phyloP scores from a whole-genome alignment of 2,888 invertebrate genomes.

The Lochmaea crataegi region DNA sequence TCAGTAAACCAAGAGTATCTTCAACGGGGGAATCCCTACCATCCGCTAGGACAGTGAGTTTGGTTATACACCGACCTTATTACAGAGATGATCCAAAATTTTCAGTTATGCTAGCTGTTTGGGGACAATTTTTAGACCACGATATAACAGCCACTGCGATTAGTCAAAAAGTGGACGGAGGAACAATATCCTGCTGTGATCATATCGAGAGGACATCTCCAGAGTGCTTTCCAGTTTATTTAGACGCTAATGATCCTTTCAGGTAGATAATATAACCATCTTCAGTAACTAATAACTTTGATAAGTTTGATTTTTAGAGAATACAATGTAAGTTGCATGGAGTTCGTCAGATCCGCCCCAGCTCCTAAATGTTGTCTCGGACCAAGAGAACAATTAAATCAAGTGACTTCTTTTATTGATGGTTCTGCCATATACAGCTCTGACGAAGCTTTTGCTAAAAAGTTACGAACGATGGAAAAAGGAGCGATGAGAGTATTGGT shows the following conservation, averaged over 20 bases:
- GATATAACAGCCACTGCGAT: constrained; percentile 88
- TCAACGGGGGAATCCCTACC: constrained; percentile 71
- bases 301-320: constrained; percentile 55
- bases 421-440: constrained; percentile 86
- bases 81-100: constrained; percentile 80
- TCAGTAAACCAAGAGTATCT: constrained; percentile 73
- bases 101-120: constrained; percentile 87
- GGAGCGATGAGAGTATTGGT: constrained; percentile 76
- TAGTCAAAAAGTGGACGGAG: constrained; percentile 78
- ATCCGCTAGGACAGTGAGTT: constrained; percentile 80
- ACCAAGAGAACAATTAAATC: constrained; percentile 86
- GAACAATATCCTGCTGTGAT: constrained; percentile 78
- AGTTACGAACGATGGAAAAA: constrained; percentile 67
- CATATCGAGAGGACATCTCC: constrained; percentile 69
- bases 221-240: constrained; percentile 82
- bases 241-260: constrained; percentile 77
- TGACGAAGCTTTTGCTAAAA: constrained; percentile 65
- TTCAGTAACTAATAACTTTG: too few relatives aligned
- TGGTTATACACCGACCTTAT: constrained; percentile 78
- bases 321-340: constrained; percentile 82
- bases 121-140: constrained; percentile 90
- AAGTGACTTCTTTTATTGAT: constrained; percentile 85
- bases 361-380: constrained; percentile 82
- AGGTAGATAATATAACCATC: constrained; percentile 14
- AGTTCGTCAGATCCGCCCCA: constrained; percentile 86